Evolutionary conservation across 1,140 invertebrate species (phyloP), one percentile per base, ranked within the genome.

Genomic region (Hypsibius dujardini): DNA sequence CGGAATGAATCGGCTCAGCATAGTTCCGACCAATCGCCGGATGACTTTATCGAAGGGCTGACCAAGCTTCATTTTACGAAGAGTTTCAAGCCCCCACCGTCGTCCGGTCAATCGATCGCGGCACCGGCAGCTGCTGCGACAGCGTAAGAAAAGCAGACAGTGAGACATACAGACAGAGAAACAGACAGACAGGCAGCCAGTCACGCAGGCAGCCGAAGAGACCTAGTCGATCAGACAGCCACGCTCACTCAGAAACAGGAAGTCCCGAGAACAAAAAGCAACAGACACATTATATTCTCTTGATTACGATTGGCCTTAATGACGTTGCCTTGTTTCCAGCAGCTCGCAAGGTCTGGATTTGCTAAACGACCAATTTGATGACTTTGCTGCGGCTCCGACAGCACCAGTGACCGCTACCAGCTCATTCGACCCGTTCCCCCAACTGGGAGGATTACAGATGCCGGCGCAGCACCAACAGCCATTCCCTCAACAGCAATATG

Each of bases 1-100:
- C 62, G 62, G 12, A 45, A 3, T 12, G 62, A 12, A 67, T 3
- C 12, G 42, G 3, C 12, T 15, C 12, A 12, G 42, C 3, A 12
- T 67, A 12, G 3, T 7, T 7, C 12, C 12, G 62, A 67, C 45
- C 3, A 12, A 42, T 67, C 62, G 12, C 62, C 62, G 3, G 62
- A 67, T 45, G 62, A 67, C 45, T 67, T 67, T 42, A 45, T 67
- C 3, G 62, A 67, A 45, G 62, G 62, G 42, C 62, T 67, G 12
- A 67, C 62, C 12, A 67, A 67, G 42, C 12, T 67, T 12, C 12
- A 67, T 42, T 67, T 67, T 42, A 67, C 62, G 42, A 67, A 67
- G 45, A 67, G 62, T 42, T 67, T 67, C 62, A 67, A 67, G 45
- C 12, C 50, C 7, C 50, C 50, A 12, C 7, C 7, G n/a, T 7